phyloP scores from a whole-genome alignment of 2,888 invertebrate species.

The Acrobasis consociella region DNA sequence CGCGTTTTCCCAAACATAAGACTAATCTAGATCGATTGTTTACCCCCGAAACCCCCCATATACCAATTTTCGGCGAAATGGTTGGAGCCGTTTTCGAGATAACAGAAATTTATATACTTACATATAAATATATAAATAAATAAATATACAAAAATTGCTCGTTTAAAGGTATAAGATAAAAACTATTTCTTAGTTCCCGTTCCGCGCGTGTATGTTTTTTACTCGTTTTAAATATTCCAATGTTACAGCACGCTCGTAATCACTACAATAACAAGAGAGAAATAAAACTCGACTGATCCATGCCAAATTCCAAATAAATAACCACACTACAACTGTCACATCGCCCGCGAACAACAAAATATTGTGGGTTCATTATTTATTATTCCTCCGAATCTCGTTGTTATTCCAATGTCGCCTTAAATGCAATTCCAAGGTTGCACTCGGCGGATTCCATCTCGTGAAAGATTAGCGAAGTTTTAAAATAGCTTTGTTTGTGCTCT shows the following conservation, averaged over 20 bases:
- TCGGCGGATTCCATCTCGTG: constrained; percentile 45
- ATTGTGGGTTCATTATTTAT: constrained; percentile 49
- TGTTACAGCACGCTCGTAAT: constrained; percentile 26
- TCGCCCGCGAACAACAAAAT: constrained; percentile 33
- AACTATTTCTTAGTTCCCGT: constrained; percentile 2
- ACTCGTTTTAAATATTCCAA: constrained; percentile 22
- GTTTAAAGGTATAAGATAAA: too few relatives aligned
- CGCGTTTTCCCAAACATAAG: too few relatives aligned
- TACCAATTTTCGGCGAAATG: too few relatives aligned
- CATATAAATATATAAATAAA: too few relatives aligned
- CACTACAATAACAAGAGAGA: constrained; percentile 36
- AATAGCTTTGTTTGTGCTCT: constrained; percentile 55
- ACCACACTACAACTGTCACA: constrained; percentile 29
- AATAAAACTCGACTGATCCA: constrained; percentile 32
- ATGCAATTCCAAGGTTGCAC: constrained; percentile 64
- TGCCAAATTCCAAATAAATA: constrained; percentile 40
- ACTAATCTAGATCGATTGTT: too few relatives aligned
- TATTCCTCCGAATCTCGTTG: constrained; percentile 56
- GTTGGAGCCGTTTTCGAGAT: too few relatives aligned
- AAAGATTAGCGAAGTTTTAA: constrained; percentile 51
- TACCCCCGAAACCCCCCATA: too few relatives aligned
- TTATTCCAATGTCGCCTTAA: constrained; percentile 64
- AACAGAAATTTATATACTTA: too few relatives aligned
- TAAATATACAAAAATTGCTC: too few relatives aligned
- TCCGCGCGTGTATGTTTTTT: constrained; percentile 12